A percentile compares a stretch with the other conserved stretches of the same genome.
Conservation (phyloP, 1,140 invertebrate species). For the Druon quercuslanigerum region DNA sequence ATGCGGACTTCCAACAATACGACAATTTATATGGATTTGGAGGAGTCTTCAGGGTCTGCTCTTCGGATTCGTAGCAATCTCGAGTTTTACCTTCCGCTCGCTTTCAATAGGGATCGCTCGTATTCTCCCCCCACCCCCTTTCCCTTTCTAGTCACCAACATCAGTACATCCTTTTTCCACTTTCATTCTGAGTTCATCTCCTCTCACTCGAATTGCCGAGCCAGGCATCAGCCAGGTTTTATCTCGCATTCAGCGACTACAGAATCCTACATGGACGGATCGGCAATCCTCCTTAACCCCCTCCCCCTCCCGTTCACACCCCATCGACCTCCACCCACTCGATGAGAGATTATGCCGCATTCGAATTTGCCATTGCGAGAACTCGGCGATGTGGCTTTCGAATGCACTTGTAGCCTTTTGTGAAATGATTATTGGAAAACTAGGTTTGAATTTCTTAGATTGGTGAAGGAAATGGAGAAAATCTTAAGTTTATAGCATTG, state of each 20-base stretch:
- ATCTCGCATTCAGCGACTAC: conserved; percentile 68
- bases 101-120: conserved; percentile 67
- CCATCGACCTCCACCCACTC: conserved; percentile 59
- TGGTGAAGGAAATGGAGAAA: too few species aligned
- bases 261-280: conserved; percentile 71
- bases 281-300: conserved; percentile 71
- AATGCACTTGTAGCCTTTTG: conserved; percentile 20
- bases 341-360: conserved; percentile 61
- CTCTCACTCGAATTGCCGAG: conserved; percentile 58
- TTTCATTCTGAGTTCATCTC: conserved; percentile 47
- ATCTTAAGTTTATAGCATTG: too few species aligned
- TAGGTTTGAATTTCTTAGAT: background rate
- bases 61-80: conserved; percentile 66
- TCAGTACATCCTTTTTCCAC: conserved; percentile 49
- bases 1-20: conserved; percentile 69
- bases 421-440: conserved; percentile 9
- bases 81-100: conserved; percentile 72
- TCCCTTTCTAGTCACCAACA: too few species aligned
- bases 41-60: conserved; percentile 66
- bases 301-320: conserved; percentile 48
- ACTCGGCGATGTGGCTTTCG: conserved; percentile 2
- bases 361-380: conserved; percentile 42
- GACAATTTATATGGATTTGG: conserved; percentile 75
- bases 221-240: conserved; percentile 67
- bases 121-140: conserved; percentile 42